Evolutionary conservation across 1,140 invertebrate genomes (phyloP).

Genomic region (Saxidomus purpurata): DNA sequence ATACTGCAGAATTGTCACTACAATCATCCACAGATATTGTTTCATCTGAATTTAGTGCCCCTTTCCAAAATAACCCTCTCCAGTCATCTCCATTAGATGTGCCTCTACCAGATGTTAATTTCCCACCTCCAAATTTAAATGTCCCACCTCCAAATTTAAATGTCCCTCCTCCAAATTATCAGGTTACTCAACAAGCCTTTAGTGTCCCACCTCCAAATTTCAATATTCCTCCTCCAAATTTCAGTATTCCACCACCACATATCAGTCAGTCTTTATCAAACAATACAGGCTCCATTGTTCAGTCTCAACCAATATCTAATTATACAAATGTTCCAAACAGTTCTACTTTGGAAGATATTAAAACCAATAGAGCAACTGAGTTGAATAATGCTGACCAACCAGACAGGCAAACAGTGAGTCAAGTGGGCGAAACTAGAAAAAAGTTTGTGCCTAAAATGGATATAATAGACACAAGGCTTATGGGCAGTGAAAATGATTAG

Average conservation of each 20-base stretch:
- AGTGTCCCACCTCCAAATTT: background rate
- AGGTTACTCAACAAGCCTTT: background rate
- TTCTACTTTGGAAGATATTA: background rate
- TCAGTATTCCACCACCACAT: background rate
- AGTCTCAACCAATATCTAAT: background rate
- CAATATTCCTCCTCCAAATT: background rate
- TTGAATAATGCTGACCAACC: background rate
- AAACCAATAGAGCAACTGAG: background rate
- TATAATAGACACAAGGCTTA: conserved; percentile 42
- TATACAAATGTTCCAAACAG: background rate
- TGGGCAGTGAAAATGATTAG: conserved; percentile 8
- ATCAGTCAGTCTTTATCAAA: background rate
- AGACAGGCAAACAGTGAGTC: background rate
- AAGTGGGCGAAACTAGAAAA: background rate
- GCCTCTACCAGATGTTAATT: background rate
- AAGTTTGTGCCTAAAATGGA: conserved; percentile 21
- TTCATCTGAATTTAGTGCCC: background rate
- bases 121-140: background rate
- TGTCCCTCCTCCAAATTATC: background rate
- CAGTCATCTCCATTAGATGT: background rate
- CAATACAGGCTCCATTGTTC: background rate
- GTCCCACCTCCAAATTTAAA: background rate
- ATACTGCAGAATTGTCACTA: background rate
- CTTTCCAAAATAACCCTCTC: background rate
- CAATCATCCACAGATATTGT: background rate